Evolutionary conservation across 2,113 vertebrate genomes (phyloP).

Genomic region (Dromas ardeola): DNA sequence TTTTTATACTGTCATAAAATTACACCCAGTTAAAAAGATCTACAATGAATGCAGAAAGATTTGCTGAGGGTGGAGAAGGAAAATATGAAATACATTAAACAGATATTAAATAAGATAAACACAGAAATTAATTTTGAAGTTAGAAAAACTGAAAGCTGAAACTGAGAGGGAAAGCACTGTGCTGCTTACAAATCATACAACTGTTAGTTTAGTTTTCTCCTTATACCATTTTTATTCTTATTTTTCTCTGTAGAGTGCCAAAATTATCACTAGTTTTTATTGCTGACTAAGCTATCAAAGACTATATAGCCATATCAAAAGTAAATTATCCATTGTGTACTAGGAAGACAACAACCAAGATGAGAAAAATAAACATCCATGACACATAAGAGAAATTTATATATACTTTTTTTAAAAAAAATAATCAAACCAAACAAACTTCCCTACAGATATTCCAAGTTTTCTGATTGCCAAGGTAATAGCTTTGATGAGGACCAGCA

Average conservation of each 20-base stretch:
- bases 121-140: not conserved
- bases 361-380: not conserved
- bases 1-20: conserved; percentile 35
- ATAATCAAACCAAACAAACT: not conserved
- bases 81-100: not conserved
- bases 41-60: not conserved
- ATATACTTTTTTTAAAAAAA: not conserved
- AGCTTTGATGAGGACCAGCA: not conserved
- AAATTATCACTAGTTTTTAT: not conserved
- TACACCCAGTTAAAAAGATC: not conserved
- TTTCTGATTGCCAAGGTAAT: not conserved
- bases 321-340: not conserved
- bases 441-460: not conserved
- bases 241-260: not conserved
- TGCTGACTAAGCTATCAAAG: not conserved
- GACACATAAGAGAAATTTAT: not conserved
- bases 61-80: not conserved
- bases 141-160: not conserved
- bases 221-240: not conserved
- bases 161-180: not conserved
- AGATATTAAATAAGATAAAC: not conserved
- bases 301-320: not conserved
- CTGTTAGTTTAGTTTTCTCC: not conserved
- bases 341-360: not conserved
- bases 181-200: not conserved